phyloP scores from a whole-genome alignment of 2,113 vertebrate species.

The Scolopax mira region DNA sequence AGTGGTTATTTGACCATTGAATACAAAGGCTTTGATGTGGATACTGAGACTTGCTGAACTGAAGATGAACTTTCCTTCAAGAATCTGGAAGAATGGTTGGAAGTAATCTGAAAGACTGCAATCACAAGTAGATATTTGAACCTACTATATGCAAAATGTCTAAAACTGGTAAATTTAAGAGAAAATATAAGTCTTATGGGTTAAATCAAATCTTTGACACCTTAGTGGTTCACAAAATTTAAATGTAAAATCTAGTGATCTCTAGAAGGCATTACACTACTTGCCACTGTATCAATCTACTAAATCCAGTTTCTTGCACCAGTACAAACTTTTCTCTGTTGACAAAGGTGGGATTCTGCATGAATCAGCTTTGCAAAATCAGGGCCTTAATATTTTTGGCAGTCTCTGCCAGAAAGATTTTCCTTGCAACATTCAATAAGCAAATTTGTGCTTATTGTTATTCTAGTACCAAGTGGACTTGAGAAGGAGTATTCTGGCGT shows the following conservation, averaged over 20 bases:
- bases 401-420: neutral
- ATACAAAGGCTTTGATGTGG: constrained; percentile 76
- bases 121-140: constrained; percentile 44
- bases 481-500: neutral
- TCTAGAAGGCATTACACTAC: neutral
- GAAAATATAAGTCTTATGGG: neutral
- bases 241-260: neutral
- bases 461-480: neutral
- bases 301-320: neutral
- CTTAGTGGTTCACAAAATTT: neutral
- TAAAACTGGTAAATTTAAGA: neutral
- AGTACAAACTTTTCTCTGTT: neutral
- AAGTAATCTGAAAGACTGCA: constrained; percentile 77
- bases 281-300: neutral
- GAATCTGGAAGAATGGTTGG: constrained; percentile 75
- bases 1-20: constrained; percentile 80
- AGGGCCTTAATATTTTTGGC: neutral
- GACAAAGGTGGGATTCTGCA: neutral
- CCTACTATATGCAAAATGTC: neutral
- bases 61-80: constrained; percentile 78
- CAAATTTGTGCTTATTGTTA: neutral
- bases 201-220: neutral
- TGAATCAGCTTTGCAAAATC: neutral
- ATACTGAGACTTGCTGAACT: constrained; percentile 78
- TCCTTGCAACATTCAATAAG: neutral